These are phyloP conservation scores for Oligia fasciuncula DNA, from an alignment of 2,888 invertebrate species.

Conservation along the genomic window DNA sequence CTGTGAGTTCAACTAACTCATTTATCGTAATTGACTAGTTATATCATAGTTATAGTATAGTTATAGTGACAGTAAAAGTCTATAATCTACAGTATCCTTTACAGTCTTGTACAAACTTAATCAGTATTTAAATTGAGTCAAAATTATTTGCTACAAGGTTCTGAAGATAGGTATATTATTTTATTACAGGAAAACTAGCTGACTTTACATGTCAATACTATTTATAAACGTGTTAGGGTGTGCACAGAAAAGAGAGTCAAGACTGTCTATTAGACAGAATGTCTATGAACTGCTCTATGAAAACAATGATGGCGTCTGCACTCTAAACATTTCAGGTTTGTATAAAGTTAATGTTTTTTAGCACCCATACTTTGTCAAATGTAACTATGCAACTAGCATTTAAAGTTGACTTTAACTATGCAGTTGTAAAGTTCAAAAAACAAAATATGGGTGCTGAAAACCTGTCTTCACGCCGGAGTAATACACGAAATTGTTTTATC, in stretches of 20 bases:
- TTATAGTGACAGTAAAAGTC: constrained; percentile 3
- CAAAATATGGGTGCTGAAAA: neutral
- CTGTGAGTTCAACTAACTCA: constrained; percentile 4
- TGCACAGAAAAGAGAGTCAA: no score
- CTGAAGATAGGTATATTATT: neutral
- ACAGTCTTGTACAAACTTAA: constrained; percentile 20
- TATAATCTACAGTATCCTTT: constrained; percentile 28
- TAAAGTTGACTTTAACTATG: no score
- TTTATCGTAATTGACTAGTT: constrained; percentile 27
- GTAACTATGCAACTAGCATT: no score
- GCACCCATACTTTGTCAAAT: no score
- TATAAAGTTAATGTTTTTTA: no score
- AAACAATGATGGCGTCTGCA: no score
- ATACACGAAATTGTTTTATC: neutral
- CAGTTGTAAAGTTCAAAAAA: no score
- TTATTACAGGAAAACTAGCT: constrained; percentile 24
- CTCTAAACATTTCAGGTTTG: no score
- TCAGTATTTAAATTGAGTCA: constrained; percentile 38
- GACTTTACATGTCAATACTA: neutral
- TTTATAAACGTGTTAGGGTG: no score
- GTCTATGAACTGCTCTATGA: no score
- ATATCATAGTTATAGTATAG: neutral
- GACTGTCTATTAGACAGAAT: no score
- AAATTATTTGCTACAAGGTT: constrained; percentile 21
- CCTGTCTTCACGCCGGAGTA: neutral